Evolutionary conservation across 1,140 invertebrate species (phyloP).

Genomic region (Pseudomyrmex concolor): DNA sequence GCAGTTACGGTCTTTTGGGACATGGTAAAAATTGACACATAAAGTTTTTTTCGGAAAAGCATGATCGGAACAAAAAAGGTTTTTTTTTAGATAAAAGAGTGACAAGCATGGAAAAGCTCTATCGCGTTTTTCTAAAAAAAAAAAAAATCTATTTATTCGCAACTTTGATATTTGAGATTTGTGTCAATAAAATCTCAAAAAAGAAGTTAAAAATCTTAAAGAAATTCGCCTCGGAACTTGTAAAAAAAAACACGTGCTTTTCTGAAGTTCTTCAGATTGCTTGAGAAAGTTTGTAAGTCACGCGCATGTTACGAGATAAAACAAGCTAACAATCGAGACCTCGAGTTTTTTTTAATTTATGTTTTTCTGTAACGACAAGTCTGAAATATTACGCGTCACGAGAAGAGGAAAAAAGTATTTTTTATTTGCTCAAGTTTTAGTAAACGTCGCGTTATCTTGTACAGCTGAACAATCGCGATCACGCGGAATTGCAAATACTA

Average conservation of each 20-base stretch:
- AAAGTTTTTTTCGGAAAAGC: background rate
- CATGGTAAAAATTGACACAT: background rate
- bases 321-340: conserved; percentile 11
- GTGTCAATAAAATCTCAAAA: too few relatives aligned
- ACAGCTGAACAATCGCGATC: conserved; percentile 28
- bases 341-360: background rate
- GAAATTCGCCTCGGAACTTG: background rate
- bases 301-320: conserved; percentile 17
- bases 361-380: conserved; percentile 19
- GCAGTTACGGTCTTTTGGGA: background rate
- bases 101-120: too few relatives aligned
- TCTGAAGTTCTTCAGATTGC: background rate
- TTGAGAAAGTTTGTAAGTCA: background rate
- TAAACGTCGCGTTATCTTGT: conserved; percentile 15
- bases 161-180: too few relatives aligned
- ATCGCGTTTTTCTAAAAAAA: too few relatives aligned
- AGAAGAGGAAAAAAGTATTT: conserved; percentile 39
- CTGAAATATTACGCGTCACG: conserved; percentile 2
- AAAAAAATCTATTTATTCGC: too few relatives aligned
- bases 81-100: too few relatives aligned
- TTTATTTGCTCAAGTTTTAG: conserved; percentile 45
- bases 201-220: background rate
- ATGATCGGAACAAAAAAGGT: too few relatives aligned
- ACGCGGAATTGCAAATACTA: conserved; percentile 10
- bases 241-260: background rate